phyloP scores from a whole-genome alignment of 2,797 vertebrate genomes.

The Scyliorhinus canicula region DNA sequence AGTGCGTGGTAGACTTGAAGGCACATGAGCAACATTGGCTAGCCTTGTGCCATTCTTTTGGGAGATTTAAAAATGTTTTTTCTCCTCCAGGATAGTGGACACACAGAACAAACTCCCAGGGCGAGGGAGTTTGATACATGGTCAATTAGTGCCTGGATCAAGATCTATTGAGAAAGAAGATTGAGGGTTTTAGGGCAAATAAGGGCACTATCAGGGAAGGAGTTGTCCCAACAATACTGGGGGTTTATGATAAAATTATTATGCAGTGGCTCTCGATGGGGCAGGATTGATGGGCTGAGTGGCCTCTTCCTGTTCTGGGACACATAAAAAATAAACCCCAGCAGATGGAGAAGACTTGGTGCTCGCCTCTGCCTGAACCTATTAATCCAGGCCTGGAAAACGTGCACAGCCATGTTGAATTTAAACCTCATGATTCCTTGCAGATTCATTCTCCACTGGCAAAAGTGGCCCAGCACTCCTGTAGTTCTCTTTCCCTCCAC shows the following conservation, averaged over 20 bases:
- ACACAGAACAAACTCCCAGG: background rate
- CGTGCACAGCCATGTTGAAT: background rate
- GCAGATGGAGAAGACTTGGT: background rate
- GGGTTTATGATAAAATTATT: background rate
- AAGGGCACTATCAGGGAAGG: too few species aligned
- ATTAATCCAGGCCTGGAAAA: background rate
- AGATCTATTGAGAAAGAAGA: background rate
- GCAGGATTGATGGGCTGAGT: background rate
- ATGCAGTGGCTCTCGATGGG: background rate
- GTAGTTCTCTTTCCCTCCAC: background rate
- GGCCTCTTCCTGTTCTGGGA: background rate
- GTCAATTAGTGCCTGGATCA: background rate
- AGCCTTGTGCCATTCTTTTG: background rate
- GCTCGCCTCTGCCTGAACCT: background rate
- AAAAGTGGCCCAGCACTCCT: too few species aligned
- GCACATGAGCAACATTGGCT: background rate
- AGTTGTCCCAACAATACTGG: background rate
- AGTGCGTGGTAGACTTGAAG: background rate
- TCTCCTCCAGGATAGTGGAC: too few species aligned
- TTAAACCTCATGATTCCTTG: background rate
- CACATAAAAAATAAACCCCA: background rate
- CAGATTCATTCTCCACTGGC: background rate
- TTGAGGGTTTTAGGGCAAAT: background rate
- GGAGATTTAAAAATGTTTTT: background rate
- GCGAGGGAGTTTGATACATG: background rate